These are phyloP conservation scores for Amblyraja radiata DNA, from an alignment of 2,797 vertebrate species.

Conservation along the genomic window DNA sequence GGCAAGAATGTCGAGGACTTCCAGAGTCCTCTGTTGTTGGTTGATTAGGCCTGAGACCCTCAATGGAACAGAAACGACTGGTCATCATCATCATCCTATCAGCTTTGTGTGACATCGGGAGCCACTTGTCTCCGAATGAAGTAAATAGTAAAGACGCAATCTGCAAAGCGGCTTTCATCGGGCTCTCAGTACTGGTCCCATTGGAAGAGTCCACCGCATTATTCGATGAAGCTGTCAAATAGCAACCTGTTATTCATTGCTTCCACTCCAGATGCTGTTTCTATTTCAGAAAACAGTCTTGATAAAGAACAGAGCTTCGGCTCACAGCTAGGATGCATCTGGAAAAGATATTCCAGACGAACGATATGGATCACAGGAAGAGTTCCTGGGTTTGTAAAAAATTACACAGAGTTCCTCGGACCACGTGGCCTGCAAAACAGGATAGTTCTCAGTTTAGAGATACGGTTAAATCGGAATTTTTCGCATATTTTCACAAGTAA, in stretches of 20 bases:
- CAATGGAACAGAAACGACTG: conserved; percentile 31
- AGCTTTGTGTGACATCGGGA: conserved; percentile 14
- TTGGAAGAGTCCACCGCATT: conserved; percentile 11
- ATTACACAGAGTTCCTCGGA: neutral
- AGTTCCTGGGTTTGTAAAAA: conserved; percentile 11
- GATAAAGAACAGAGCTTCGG: conserved; percentile 18
- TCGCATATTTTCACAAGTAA: too few relatives aligned
- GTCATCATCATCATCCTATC: conserved; percentile 37
- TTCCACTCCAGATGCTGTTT: conserved; percentile 36
- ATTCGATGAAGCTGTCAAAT: conserved; percentile 25
- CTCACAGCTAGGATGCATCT: neutral
- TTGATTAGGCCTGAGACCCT: conserved; percentile 29
- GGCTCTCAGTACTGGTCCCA: neutral
- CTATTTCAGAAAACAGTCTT: conserved; percentile 33
- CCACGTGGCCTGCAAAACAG: neutral
- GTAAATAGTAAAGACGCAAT: conserved; percentile 32
- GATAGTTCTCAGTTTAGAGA: too few relatives aligned
- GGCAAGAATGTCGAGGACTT: conserved; percentile 28
- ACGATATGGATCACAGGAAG: conserved; percentile 33
- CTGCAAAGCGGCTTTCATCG: conserved; percentile 15
- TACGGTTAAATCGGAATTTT: too few relatives aligned
- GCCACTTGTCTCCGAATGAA: conserved; percentile 22
- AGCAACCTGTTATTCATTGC: conserved; percentile 27
- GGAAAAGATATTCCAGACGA: conserved; percentile 27
- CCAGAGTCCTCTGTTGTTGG: conserved; percentile 21